Evolutionary conservation across 1,140 invertebrate species (phyloP).

Genomic region (Melipona quadrifasciata): DNA sequence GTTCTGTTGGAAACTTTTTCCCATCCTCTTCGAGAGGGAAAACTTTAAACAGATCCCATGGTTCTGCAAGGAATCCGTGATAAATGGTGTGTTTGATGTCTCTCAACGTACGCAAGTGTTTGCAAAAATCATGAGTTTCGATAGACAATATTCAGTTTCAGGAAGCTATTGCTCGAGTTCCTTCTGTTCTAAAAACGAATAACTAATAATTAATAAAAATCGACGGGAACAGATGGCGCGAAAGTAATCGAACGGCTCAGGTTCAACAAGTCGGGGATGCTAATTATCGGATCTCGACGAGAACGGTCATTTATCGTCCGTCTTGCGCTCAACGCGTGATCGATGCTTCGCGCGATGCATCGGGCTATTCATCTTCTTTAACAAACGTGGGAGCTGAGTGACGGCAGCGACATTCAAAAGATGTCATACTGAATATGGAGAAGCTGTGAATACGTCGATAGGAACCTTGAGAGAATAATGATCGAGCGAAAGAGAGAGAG

Average conservation of each 20-base stretch:
- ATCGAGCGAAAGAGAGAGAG: not conserved
- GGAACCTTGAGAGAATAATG: not conserved
- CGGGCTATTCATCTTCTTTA: conserved; percentile 11
- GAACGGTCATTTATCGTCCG: not conserved
- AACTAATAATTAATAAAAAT: not conserved
- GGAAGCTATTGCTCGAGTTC: not conserved
- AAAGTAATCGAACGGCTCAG: not conserved
- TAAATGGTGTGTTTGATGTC: not conserved
- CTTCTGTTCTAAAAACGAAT: not conserved
- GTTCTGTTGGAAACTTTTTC: not conserved
- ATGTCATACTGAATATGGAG: conserved; percentile 18
- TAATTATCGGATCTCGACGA: not conserved
- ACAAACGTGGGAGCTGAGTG: not conserved
- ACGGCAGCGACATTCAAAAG: not conserved
- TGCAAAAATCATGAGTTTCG: not conserved
- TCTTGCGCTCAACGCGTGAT: not conserved
- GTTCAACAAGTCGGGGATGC: not conserved
- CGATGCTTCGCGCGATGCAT: not conserved
- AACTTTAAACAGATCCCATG: not conserved
- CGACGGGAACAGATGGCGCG: not conserved
- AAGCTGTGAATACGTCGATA: not conserved
- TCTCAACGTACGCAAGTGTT: not conserved
- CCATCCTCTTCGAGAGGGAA: not conserved
- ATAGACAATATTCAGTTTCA: not conserved
- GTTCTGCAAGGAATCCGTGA: not conserved